Base-by-base conservation (phyloP, 2,888 invertebrate genomes). In the Leptopilina drosophilae region DNA sequence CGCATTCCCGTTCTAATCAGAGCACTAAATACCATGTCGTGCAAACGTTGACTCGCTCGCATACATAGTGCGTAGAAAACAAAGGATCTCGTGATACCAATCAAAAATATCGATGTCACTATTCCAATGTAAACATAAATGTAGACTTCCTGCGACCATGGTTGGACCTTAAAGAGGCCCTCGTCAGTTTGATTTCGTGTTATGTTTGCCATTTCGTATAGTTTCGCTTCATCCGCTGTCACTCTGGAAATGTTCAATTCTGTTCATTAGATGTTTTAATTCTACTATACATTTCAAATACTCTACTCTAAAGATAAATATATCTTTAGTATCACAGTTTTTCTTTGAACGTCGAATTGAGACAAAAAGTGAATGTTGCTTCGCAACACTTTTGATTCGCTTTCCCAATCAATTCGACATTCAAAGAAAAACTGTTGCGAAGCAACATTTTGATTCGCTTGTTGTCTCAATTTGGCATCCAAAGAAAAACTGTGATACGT, bases 71-170 rank as follows among this genome's bases (percentile, higher is more conserved):
- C 87, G 85, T 93, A 94, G 85, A 93, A 93, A 12, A 90, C 87
- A 20, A 81, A 87, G 4, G 94, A 94, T 69, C 94, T 89, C 0
- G 92, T 87, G 56, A 94, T 89, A 0, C 93, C 91, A 0, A 91
- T 67, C 0, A 89, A 0, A 20, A 92, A 91, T 64, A 92, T 85
- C 0, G 91, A 84, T 0, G 90, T 64, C 0, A 95, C 93, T 14
- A 96, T 91, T 9, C 88, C 91, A 0, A 94, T 93, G 85, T 95
- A 95, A 78, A 95, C 93, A 76, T 94, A 94, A 6, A 96, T 91
- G 86, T 94, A 95, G 2, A 33, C 53, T 8, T 83, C 67, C 2
- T 67, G 65, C 0, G 85, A 80, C 26, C 78, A 79, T 0, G 79
- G 76, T 9, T 80, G 78, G 6, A 78, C 78, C 15, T 67, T 14